Conservation (phyloP, 2,888 invertebrate genomes). For the Agrotis segetum region DNA sequence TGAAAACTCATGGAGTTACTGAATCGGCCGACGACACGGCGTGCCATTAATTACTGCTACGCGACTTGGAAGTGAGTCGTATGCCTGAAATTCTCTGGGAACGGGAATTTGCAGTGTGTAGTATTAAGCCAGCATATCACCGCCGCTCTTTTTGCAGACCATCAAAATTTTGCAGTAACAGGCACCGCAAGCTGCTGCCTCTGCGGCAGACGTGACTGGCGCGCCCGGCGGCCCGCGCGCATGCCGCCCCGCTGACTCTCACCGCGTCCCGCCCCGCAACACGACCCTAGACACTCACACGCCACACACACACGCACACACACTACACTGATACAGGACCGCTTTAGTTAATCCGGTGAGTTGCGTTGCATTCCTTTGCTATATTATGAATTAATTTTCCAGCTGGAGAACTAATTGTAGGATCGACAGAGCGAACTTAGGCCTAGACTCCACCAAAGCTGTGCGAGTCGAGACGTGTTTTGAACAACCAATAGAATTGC, state of each 20-base stretch:
- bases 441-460: too few relatives aligned
- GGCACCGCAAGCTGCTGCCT: slow-evolving; percentile 99
- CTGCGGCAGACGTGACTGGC: slow-evolving; percentile 99
- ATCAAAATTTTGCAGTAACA: slow-evolving; percentile 98
- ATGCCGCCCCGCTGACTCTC: slow-evolving; percentile 72
- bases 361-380: background rate
- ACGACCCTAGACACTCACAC: slow-evolving; percentile 29
- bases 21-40: too few relatives aligned
- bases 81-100: too few relatives aligned
- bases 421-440: too few relatives aligned
- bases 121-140: slow-evolving; percentile 45
- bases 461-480: too few relatives aligned
- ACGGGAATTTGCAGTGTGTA: background rate
- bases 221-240: slow-evolving; percentile 83
- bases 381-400: background rate
- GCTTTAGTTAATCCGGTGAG: slow-evolving; percentile 55
- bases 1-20: too few relatives aligned
- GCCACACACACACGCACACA: slow-evolving; percentile 12
- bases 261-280: slow-evolving; percentile 52
- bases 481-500: too few relatives aligned
- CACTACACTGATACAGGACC: slow-evolving; percentile 42
- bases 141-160: slow-evolving; percentile 72
- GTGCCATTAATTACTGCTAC: too few relatives aligned
- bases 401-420: too few relatives aligned
- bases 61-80: too few relatives aligned